Conservation (phyloP, 2,113 vertebrate genomes). For the Sitta europaea region DNA sequence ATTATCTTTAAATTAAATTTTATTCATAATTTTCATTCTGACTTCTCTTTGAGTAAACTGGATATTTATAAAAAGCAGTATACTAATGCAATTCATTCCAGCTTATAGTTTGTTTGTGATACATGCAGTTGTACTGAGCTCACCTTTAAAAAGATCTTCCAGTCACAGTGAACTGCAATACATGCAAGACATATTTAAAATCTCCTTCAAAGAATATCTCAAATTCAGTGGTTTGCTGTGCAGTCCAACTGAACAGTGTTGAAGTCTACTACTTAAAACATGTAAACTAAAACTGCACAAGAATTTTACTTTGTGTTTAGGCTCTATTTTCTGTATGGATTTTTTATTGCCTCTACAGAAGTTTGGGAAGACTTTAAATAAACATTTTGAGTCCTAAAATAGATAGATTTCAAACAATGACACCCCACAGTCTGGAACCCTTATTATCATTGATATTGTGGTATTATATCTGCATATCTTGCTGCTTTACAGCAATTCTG, state of each 20-base stretch:
- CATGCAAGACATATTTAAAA: not conserved
- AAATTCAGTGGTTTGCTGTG: not conserved
- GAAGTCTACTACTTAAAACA: not conserved
- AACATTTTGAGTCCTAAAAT: not conserved
- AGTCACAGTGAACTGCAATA: not conserved
- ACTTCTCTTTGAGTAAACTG: not conserved
- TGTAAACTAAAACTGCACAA: not conserved
- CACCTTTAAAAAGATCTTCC: not conserved
- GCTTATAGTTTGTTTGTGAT: not conserved
- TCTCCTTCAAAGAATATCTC: not conserved
- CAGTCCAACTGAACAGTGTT: not conserved
- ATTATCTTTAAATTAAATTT: not conserved
- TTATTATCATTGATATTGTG: not conserved
- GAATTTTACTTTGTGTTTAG: not conserved
- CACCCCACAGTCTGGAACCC: not conserved
- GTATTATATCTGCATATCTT: not conserved
- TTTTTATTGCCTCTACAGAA: not conserved
- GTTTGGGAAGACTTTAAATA: not conserved
- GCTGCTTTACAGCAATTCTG: not conserved
- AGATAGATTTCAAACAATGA: not conserved
- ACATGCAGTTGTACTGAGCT: not conserved
- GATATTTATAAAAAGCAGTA: not conserved
- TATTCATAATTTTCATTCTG: not conserved
- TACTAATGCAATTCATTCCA: not conserved
- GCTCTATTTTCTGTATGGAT: not conserved